Base-by-base conservation (phyloP, 2,888 invertebrate genomes). In the Cecidostiba fungosa region DNA sequence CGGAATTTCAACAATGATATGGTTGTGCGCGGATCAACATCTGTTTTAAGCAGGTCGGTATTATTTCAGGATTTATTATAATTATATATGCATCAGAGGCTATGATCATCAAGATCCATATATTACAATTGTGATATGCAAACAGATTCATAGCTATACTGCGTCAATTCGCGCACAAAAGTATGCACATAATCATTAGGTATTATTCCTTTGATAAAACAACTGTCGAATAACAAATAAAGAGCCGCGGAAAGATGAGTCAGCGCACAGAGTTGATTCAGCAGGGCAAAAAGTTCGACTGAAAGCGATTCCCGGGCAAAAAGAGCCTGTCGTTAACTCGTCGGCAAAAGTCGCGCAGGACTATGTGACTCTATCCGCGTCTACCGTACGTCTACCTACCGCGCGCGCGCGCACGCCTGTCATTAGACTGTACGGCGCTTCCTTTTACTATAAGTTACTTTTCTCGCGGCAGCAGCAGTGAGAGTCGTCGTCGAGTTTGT, bases 371-470 rank as follows among this genome's bases (percentile, higher is more conserved):
- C n/a, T 23, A 32, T 26, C 43, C n/a, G 36, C 23, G 54, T 66
- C 66, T 66, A 3, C 14, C 66, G 0, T 47, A n/a, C 19, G n/a
- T 26, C 26, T 69, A 80, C 72, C 80, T 72, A 80, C 80, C 80
- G 72, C 79, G 36, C 73, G 29, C 47, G 47, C 72, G 78, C 39
- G 36, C 59, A 3, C 59, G 39, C 66, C 32, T 62, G 78, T 66
- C 66, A 78, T 78, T 78, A 78, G 78, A 69, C 69, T 16, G 50
- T 19, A 47, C 36, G 73, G 73, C 32, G 81, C 62, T 73, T 73
- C 43, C 43, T 74, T 62, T 70, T 29, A 19, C 70, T 12, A 16
- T 50, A 5, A 43, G 43, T 43, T 43, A 43, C 12, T 2, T 43
- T 12, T 43, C 43, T 10, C 43, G 43, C 2, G 43, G 43, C 43